Conservation (phyloP, 23 tunicate genomes). For the Ascidia mentula region DNA sequence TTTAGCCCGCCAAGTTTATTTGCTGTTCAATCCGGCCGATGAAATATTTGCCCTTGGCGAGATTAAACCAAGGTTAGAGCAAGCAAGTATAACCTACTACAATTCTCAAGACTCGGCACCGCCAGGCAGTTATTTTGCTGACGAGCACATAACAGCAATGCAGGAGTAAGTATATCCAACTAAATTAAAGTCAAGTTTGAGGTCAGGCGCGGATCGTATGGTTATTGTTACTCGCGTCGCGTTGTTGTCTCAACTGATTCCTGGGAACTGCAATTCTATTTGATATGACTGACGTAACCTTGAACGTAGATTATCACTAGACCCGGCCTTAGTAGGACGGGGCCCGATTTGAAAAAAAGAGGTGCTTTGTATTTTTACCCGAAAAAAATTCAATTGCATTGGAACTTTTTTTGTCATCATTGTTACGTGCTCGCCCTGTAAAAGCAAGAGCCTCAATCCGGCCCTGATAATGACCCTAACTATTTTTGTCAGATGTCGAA, state of each 20-base stretch:
- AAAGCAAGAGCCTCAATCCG: neutral
- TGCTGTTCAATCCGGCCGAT: neutral
- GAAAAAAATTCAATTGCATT: no score
- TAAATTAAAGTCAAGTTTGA: neutral
- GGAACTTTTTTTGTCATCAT: no score
- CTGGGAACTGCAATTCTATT: no score
- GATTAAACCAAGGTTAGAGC: neutral
- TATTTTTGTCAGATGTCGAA: neutral
- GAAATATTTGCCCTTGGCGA: neutral
- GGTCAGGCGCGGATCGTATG: neutral
- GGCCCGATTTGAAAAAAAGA: no score
- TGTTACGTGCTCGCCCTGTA: no score
- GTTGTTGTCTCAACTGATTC: no score
- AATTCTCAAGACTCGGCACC: neutral
- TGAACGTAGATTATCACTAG: no score
- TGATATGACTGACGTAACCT: no score
- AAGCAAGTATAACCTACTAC: neutral
- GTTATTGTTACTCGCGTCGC: no score
- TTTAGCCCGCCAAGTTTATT: neutral
- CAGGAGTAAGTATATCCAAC: neutral
- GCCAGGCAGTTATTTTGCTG: neutral
- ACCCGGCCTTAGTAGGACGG: no score
- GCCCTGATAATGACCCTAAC: neutral
- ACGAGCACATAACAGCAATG: neutral
- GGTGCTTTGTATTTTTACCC: neutral